These are phyloP conservation scores for Ascaphus truei DNA, from an alignment of 2,113 vertebrate genomes.

Conservation along the genomic window DNA sequence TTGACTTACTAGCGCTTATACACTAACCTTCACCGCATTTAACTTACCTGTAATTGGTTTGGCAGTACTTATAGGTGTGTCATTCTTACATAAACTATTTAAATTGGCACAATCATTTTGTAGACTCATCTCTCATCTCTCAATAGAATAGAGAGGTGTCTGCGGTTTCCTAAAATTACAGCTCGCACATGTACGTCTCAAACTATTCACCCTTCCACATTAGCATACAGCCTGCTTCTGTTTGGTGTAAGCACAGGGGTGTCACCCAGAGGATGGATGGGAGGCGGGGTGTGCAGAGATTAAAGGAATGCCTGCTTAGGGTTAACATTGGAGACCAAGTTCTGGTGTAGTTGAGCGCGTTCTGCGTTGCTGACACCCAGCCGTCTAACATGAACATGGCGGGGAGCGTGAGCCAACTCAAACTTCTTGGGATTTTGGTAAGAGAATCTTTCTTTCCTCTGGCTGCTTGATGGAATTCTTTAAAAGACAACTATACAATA, in stretches of 20 bases:
- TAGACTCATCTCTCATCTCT: background rate
- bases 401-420: background rate
- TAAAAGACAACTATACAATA: no score
- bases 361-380: background rate
- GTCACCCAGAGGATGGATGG: background rate
- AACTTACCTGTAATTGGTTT: no score
- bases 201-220: background rate
- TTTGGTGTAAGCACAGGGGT: background rate
- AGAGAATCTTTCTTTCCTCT: background rate
- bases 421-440: background rate
- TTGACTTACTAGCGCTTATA: no score
- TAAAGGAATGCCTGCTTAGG: constrained; percentile 4
- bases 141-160: background rate
- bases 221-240: constrained; percentile 1
- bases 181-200: no score
- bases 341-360: background rate
- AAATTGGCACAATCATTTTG: no score
- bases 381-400: constrained; percentile 4
- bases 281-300: background rate
- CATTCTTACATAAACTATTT: no score
- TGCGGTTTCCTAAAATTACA: background rate
- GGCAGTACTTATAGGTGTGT: no score
- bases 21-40: no score
- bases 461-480: no score
- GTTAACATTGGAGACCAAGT: background rate